Evolutionary conservation across 2,888 invertebrate genomes (phyloP).

Genomic region (Tetropium fuscum): DNA sequence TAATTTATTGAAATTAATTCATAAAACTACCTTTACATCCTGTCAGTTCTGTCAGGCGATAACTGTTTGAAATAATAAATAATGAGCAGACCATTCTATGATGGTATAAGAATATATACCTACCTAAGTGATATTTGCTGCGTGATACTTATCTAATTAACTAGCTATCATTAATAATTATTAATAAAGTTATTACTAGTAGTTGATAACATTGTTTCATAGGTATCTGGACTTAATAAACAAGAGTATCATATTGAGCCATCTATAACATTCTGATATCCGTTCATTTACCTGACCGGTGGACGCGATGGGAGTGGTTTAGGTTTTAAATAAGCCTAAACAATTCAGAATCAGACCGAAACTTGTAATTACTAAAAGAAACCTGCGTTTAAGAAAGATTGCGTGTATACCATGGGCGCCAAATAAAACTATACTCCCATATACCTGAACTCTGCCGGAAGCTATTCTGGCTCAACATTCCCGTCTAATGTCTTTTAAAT

Average conservation of each 20-base stretch:
- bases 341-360: constrained; percentile 38
- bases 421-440: constrained; percentile 41
- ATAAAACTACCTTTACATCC: constrained; percentile 40
- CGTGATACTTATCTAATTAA: too few relatives aligned
- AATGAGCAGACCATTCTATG: constrained; percentile 27
- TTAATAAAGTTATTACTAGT: too few relatives aligned
- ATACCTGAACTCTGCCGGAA: constrained; percentile 52
- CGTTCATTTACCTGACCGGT: constrained; percentile 36
- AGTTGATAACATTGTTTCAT: constrained; percentile 6
- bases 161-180: constrained; percentile 14
- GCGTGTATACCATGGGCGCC: constrained; percentile 49
- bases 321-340: constrained; percentile 44
- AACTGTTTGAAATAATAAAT: constrained; percentile 32
- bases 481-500: constrained; percentile 55
- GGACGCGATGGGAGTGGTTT: constrained; percentile 40
- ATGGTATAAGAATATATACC: constrained; percentile 5
- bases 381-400: constrained; percentile 48
- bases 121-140: constrained; percentile 9
- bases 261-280: background rate
- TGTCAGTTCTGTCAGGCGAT: constrained; percentile 38
- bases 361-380: constrained; percentile 51
- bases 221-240: constrained; percentile 3
- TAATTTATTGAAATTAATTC: constrained; percentile 46
- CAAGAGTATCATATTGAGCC: background rate
- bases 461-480: constrained; percentile 49